These are phyloP conservation scores for Dryococelus australis DNA, from an alignment of 2,888 invertebrate genomes.

Conservation along the genomic window DNA sequence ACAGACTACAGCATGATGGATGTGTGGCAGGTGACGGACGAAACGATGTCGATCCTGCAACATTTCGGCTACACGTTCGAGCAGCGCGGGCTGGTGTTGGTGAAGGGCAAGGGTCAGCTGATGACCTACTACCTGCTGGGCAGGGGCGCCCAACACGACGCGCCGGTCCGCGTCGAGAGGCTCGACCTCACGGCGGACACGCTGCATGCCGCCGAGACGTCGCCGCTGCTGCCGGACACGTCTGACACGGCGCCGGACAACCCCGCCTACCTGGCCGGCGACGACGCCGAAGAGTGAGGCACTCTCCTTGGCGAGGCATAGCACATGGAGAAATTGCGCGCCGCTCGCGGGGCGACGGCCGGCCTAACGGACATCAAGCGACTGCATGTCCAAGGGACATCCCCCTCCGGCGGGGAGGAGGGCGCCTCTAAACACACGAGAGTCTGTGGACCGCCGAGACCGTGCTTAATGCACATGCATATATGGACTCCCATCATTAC, in stretches of 20 bases:
- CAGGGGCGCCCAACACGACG: slow-evolving; percentile 50
- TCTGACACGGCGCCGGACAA: neutral
- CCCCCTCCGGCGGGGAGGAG: no score
- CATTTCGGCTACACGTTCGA: slow-evolving; percentile 92
- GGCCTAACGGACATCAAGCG: no score
- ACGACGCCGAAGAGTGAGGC: neutral
- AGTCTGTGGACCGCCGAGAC: no score
- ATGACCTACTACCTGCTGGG: slow-evolving; percentile 90
- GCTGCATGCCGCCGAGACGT: slow-evolving; percentile 29
- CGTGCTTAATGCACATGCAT: no score
- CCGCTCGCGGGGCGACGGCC: no score
- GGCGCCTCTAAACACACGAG: no score
- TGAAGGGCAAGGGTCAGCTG: slow-evolving; percentile 96
- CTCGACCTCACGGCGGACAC: slow-evolving; percentile 24
- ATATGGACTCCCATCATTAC: no score
- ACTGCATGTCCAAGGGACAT: no score
- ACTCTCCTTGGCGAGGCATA: no score
- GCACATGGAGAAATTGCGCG: no score
- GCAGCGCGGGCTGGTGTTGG: slow-evolving; percentile 92
- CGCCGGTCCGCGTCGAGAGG: slow-evolving; percentile 12
- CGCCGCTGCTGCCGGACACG: neutral
- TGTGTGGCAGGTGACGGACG: slow-evolving; percentile 97
- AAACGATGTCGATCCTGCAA: slow-evolving; percentile 88
- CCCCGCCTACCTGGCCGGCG: neutral
- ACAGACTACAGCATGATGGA: no score